These are phyloP conservation scores for Catalaphyllia jardinei DNA, from an alignment of 64 coral and sea anemone species.

Conservation along the genomic window DNA sequence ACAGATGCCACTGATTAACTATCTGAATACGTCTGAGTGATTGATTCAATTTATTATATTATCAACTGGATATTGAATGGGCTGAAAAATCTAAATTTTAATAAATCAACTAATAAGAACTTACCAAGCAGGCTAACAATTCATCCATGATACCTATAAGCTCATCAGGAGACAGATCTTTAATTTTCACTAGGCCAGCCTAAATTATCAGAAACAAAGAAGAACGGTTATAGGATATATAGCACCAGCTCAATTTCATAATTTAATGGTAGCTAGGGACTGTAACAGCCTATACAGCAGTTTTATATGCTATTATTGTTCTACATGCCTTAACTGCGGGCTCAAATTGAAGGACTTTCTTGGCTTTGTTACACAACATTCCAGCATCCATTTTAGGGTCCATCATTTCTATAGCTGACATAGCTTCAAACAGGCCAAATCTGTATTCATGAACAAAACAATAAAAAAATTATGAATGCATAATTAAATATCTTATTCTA, in stretches of 20 bases:
- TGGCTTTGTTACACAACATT: constrained; percentile 96
- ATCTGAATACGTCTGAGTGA: no score
- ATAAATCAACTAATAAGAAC: background rate
- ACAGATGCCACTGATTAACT: no score
- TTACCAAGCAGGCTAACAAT: constrained; percentile 81
- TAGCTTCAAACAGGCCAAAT: constrained; percentile 99
- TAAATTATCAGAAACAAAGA: background rate
- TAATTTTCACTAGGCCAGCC: constrained; percentile 79
- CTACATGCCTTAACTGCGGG: constrained; percentile 34
- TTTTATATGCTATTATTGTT: background rate
- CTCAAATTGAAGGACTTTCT: constrained; percentile 71
- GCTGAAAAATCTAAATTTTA: background rate
- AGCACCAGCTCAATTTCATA: no score
- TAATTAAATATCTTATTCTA: background rate
- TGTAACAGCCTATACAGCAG: no score
- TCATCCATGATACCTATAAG: constrained; percentile 97
- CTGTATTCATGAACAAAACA: background rate
- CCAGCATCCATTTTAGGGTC: constrained; percentile 99
- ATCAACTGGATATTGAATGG: no score
- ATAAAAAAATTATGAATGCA: background rate
- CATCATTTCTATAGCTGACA: constrained; percentile 99
- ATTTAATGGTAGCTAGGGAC: no score
- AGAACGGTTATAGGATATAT: background rate
- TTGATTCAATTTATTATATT: no score
- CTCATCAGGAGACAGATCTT: constrained; percentile 87